Percentiles rank a stretch among this genome's conserved stretches.
phyloP scores from a whole-genome alignment of 1,140 invertebrate genomes.

The Sycophila sp. region DNA sequence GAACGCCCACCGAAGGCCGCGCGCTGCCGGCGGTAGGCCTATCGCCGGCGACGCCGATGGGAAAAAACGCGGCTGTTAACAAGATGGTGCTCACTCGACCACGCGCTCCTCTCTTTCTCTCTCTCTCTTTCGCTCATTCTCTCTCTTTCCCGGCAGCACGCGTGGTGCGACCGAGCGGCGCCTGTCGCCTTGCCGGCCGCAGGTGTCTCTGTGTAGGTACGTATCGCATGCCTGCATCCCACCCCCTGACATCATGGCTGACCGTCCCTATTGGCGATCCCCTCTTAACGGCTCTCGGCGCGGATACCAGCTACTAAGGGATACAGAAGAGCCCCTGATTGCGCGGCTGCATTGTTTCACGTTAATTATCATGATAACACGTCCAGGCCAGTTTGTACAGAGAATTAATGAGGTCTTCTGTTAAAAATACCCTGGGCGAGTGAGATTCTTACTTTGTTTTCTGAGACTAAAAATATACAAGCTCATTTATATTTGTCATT shows the following conservation, averaged over 20 bases:
- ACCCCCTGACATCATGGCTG: conserved; percentile 62
- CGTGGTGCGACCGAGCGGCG: conserved; percentile 51
- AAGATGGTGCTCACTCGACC: conserved; percentile 63
- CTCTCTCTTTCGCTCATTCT: conserved; percentile 12
- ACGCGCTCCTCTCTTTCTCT: conserved; percentile 42
- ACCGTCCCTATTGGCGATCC: too few relatives aligned
- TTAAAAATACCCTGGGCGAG: too few relatives aligned
- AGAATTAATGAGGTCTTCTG: too few relatives aligned
- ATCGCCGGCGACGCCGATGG: conserved; percentile 60
- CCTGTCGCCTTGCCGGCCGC: conserved; percentile 39
- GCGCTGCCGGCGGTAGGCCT: conserved; percentile 56
- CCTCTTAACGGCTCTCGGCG: too few relatives aligned
- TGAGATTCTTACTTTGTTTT: too few relatives aligned
- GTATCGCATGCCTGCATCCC: conserved; percentile 43
- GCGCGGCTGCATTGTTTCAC: too few relatives aligned
- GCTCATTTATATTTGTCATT: too few relatives aligned
- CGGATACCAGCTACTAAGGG: too few relatives aligned
- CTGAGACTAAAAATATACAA: too few relatives aligned
- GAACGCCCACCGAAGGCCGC: conserved; percentile 61
- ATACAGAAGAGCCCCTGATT: too few relatives aligned
- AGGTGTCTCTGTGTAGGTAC: not conserved
- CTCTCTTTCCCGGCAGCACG: not conserved
- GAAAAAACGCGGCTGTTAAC: conserved; percentile 63
- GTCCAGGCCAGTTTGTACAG: too few relatives aligned
- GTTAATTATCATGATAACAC: too few relatives aligned